Evolutionary conservation across 2,113 vertebrate genomes (phyloP).

Genomic region (Platysteira castanea): DNA sequence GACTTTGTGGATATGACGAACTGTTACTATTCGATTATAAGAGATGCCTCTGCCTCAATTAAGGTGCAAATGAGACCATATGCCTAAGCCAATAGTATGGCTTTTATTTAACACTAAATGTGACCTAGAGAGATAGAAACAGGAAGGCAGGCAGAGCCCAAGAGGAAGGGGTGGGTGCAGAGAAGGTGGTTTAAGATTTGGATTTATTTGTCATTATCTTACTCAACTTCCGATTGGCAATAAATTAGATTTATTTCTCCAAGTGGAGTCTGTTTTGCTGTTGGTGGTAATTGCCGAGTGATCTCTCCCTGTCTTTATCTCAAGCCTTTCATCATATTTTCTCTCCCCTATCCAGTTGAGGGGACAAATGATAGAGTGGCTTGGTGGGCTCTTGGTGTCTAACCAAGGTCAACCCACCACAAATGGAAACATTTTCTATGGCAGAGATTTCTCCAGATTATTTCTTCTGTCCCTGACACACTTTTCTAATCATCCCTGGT

Average conservation of each 20-base stretch:
- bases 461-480: not conserved
- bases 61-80: not conserved
- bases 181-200: not conserved
- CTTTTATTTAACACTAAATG: not conserved
- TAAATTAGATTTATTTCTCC: not conserved
- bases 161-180: not conserved
- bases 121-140: not conserved
- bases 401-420: not conserved
- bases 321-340: not conserved
- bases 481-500: not conserved
- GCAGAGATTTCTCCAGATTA: not conserved
- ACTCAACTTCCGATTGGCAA: not conserved
- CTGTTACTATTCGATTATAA: not conserved
- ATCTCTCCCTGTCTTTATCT: not conserved
- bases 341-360: not conserved
- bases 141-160: not conserved
- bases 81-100: not conserved
- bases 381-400: not conserved
- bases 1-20: not conserved
- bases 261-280: not conserved
- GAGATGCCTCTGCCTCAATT: not conserved
- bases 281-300: not conserved
- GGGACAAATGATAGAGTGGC: not conserved
- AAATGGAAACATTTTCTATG: not conserved
- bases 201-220: not conserved